Conservation (phyloP, 1,140 invertebrate genomes). For the Drosophila trapezifrons region DNA sequence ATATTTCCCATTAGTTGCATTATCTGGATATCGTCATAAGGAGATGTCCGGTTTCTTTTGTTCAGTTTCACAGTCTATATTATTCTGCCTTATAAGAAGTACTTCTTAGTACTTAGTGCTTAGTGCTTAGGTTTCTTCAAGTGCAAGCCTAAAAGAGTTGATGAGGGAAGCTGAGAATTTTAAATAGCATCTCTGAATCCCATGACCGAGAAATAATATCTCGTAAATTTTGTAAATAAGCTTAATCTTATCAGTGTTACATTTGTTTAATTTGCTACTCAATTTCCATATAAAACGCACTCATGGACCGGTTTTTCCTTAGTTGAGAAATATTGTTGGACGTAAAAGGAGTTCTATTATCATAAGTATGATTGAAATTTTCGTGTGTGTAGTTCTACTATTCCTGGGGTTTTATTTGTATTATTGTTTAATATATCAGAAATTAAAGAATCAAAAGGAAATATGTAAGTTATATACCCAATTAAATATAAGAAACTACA, state of each 20-base stretch:
- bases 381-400: neutral
- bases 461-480: neutral
- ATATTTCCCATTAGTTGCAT: neutral
- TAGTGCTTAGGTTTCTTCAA: neutral
- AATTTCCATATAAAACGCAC: no score
- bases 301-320: no score
- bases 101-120: neutral
- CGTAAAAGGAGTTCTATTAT: no score
- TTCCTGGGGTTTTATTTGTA: neutral
- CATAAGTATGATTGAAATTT: neutral
- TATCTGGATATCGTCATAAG: neutral
- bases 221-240: no score
- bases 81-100: neutral
- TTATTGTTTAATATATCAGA: neutral
- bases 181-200: neutral
- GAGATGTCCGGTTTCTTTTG: neutral
- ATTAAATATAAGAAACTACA: neutral
- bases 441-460: neutral
- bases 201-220: no score
- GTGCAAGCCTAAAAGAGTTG: neutral
- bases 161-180: neutral
- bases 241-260: no score
- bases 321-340: no score
- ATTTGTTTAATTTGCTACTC: no score
- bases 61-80: conserved; percentile 1